Evolutionary conservation across 2,888 invertebrate species (phyloP), one percentile per base, ranked within the genome.

Genomic region (Pheosia tremula): DNA sequence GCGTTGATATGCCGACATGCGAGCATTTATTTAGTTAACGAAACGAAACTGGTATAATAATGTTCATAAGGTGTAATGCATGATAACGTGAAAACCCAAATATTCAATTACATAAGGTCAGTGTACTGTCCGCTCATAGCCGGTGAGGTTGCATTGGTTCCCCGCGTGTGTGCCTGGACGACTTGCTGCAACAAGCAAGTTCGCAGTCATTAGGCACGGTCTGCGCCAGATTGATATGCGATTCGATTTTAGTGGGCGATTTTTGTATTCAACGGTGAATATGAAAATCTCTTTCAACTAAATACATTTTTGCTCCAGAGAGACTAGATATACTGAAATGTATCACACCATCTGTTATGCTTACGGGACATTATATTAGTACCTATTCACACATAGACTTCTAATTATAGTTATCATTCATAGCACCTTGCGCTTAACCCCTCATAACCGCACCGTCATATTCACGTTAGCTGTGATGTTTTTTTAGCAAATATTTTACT

Each of bases 281-380:
- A 89, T 89, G 86, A 93, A 92, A 92, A 91, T 93, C 90, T 84
- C 90, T 89, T 88, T 87, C 91, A 85, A 90, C 93, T 93, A 92
- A 83, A 76, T 77, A 80, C 77, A 79, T 76, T 83, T 82, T 87
- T 79, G 80, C 77, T 83, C 82, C 86, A 82, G 79, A 82, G 79
- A 83, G 72, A 75, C 67, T 77, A 69, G 64, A 66, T 64, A 69
- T 61, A 77, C 65, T 67, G 68, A 78, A 72, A 69, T 76, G 67
- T 73, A 71, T 61, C 72, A 73, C 74, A 71, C 71, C 63, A 67
- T 67, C 74, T 63, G 73, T 71, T 64, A 67, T 71, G 75, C 66
- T 62, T 62, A 58, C 56, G 41, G 58, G 64, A 68, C 58, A 64
- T 59, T 60, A 60, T 64, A 57, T 63, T 53, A 63, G 56, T 69